phyloP scores from a whole-genome alignment of 1,140 invertebrate genomes.

The Drosophila repleta region DNA sequence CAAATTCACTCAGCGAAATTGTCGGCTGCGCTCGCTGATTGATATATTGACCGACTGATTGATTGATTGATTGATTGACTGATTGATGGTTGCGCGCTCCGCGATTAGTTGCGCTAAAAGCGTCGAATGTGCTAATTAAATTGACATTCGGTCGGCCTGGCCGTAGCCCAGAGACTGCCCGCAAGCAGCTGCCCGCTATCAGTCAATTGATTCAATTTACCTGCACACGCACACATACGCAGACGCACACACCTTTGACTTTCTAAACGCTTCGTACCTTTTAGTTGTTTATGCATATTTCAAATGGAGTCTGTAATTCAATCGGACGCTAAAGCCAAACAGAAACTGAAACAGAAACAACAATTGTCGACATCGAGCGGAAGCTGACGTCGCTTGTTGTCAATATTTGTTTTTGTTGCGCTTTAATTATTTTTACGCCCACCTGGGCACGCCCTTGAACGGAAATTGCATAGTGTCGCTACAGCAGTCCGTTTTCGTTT shows the following conservation, averaged over 20 bases:
- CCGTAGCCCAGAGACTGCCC: neutral
- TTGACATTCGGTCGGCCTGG: constrained; percentile 20
- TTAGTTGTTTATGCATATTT: neutral
- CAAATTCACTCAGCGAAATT: constrained; percentile 67
- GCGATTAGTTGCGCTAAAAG: constrained; percentile 48
- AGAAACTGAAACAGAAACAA: constrained; percentile 6
- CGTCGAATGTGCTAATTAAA: constrained; percentile 39
- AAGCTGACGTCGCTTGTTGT: constrained; percentile 37
- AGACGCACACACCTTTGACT: neutral
- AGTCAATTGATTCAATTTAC: neutral
- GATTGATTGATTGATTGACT: constrained; percentile 33
- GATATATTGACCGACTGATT: constrained; percentile 49
- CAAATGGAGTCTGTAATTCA: constrained; percentile 40
- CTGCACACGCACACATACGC: neutral
- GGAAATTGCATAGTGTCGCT: constrained; percentile 75
- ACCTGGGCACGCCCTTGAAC: constrained; percentile 66
- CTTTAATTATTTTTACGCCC: constrained; percentile 79
- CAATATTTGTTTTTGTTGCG: constrained; percentile 60
- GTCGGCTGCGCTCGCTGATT: constrained; percentile 33
- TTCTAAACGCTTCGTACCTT: constrained; percentile 9
- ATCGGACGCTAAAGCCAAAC: constrained; percentile 39
- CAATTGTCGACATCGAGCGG: constrained; percentile 23
- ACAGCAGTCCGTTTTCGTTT: constrained; percentile 26
- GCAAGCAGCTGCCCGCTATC: constrained; percentile 8
- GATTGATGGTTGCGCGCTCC: constrained; percentile 4